These are phyloP conservation scores for Acromyrmex echinatior DNA, from an alignment of 1,140 invertebrate genomes.

Conservation along the genomic window DNA sequence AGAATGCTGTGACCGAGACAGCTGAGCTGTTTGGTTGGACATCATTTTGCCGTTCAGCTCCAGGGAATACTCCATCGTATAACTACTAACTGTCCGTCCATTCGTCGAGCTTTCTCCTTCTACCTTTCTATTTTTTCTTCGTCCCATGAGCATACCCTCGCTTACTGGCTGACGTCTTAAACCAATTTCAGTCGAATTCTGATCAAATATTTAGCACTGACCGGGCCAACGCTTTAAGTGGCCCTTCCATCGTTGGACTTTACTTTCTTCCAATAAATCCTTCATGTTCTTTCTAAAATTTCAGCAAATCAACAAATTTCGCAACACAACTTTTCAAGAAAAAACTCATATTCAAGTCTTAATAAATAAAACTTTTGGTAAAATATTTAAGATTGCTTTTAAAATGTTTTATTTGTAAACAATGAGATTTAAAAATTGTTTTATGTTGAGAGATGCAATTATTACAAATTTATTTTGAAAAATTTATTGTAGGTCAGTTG, in stretches of 20 bases:
- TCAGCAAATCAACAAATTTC: slow-evolving; percentile 40
- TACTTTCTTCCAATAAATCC: slow-evolving; percentile 57
- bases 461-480: background rate
- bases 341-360: background rate
- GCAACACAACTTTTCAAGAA: background rate
- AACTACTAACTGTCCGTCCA: slow-evolving; percentile 77
- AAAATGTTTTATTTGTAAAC: background rate
- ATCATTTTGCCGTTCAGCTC: slow-evolving; percentile 79
- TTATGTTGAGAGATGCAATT: background rate
- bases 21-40: slow-evolving; percentile 83
- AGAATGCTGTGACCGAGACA: slow-evolving; percentile 79
- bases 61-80: slow-evolving; percentile 80
- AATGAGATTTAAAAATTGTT: background rate
- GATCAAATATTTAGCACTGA: slow-evolving; percentile 85
- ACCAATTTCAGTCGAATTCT: slow-evolving; percentile 81
- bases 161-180: slow-evolving; percentile 79
- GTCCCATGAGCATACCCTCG: slow-evolving; percentile 66
- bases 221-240: slow-evolving; percentile 77
- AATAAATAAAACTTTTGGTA: background rate
- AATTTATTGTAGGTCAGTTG: background rate
- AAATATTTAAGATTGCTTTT: background rate
- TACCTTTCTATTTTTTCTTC: slow-evolving; percentile 53
- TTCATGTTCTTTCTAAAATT: slow-evolving; percentile 43
- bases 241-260: slow-evolving; percentile 70
- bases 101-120: slow-evolving; percentile 72